Percentiles rank a stretch among this genome's conserved stretches.
Conservation (phyloP, 2,888 invertebrate genomes). For the Octodonta nipae region DNA sequence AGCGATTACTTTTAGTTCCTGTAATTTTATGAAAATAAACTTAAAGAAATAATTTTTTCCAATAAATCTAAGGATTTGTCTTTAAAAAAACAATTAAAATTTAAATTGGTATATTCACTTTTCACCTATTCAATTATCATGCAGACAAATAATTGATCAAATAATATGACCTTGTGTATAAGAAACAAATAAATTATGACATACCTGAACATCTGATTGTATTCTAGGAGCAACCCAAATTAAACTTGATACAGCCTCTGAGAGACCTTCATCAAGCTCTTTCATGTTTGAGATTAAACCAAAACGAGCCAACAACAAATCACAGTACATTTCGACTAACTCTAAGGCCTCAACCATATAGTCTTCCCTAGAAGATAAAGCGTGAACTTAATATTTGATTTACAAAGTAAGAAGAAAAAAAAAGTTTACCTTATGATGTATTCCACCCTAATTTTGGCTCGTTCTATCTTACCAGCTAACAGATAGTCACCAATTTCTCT, state of each 20-base stretch:
- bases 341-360: constrained; percentile 99
- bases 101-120: not conserved
- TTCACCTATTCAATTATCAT: too few species aligned
- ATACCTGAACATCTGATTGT: constrained; percentile 67
- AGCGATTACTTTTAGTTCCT: constrained; percentile 65
- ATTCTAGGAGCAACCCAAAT: constrained; percentile 94
- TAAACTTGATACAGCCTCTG: constrained; percentile 89
- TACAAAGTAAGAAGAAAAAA: too few species aligned
- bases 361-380: constrained; percentile 64
- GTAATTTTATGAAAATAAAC: constrained; percentile 9
- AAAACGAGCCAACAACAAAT: constrained; percentile 86
- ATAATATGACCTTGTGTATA: too few species aligned
- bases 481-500: constrained; percentile 97
- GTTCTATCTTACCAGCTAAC: constrained; percentile 66
- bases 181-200: constrained; percentile 1
- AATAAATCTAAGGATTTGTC: too few species aligned
- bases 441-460: constrained; percentile 94
- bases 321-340: constrained; percentile 98
- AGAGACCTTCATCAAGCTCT: constrained; percentile 85
- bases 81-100: too few species aligned
- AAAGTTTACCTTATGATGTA: constrained; percentile 73
- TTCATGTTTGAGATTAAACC: constrained; percentile 95
- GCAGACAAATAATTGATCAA: not conserved
- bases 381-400: not conserved
- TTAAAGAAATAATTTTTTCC: not conserved